Conservation (phyloP, 1,140 invertebrate species). For the Palaemon carinicauda region DNA sequence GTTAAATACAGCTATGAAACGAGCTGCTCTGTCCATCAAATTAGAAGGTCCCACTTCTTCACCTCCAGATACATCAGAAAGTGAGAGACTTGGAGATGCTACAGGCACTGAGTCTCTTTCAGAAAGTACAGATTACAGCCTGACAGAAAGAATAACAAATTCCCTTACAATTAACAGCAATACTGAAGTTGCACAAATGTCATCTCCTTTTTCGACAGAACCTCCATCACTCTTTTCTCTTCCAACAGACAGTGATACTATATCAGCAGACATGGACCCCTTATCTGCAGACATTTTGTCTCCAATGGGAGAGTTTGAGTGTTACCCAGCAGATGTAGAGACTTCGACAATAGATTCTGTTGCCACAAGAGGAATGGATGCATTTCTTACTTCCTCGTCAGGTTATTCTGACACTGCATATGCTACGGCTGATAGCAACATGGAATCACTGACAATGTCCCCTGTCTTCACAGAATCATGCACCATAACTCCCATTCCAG, state of each 20-base stretch:
- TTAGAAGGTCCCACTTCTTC: too few species aligned
- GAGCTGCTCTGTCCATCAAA: background rate
- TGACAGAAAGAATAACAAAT: background rate
- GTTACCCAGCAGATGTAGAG: background rate
- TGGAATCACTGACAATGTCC: constrained; percentile 43
- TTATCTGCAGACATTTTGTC: constrained; percentile 45
- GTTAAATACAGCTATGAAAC: too few species aligned
- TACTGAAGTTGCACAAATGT: constrained; percentile 21
- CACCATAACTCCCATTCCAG: constrained; percentile 51
- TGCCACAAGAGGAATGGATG: background rate
- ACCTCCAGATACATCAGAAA: too few species aligned
- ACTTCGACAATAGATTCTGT: background rate
- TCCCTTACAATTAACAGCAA: constrained; percentile 12
- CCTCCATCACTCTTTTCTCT: constrained; percentile 50
- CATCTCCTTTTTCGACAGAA: constrained; percentile 51
- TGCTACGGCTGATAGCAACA: constrained; percentile 42
- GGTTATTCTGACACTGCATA: constrained; percentile 22
- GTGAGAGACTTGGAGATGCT: background rate
- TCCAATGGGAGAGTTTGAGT: constrained; percentile 11
- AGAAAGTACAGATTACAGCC: background rate
- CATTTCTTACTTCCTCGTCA: background rate
- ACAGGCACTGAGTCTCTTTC: background rate
- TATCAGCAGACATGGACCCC: constrained; percentile 49
- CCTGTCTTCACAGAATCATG: constrained; percentile 47
- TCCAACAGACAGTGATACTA: constrained; percentile 47